Evolutionary conservation across 2,888 invertebrate genomes (phyloP), one percentile per base, ranked within the genome.

Genomic region (Cristatella mucedo): DNA sequence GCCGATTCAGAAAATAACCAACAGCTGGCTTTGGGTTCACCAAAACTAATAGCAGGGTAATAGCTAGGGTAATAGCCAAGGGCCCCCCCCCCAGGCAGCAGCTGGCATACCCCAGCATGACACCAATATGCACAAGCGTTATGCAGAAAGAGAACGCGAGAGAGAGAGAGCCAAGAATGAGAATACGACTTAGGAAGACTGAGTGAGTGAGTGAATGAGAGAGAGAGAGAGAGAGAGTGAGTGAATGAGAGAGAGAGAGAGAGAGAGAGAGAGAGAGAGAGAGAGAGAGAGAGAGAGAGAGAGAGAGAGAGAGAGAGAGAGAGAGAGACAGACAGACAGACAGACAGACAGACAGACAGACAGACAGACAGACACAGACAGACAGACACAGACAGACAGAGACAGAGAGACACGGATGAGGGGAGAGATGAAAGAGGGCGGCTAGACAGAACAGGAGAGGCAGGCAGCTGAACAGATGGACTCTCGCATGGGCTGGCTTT

Each of bases 371-470:
- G 30, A 30, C 5, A 30, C 30, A 30, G 30, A 30, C 30, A 30
- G 3, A 18, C 30, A 30, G 30, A 30, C 30, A 30, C 29, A 26
- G 29, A 26, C 11, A 26, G 29, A 26, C 29, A 26, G 29, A 26
- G 11, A 26, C 11, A 26, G n/a, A n/a, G n/a, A n/a, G n/a, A n/a
- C n/a, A n/a, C n/a, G n/a, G n/a, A n/a, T n/a, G n/a, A n/a, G n/a
- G 11, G n/a, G 29, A 26, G 11, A 26, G 29, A 26, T n/a, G n/a
- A n/a, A n/a, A n/a, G n/a, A n/a, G n/a, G n/a, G n/a, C n/a, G n/a
- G n/a, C n/a, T n/a, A n/a, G n/a, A n/a, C n/a, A n/a, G n/a, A n/a
- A n/a, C n/a, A n/a, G n/a, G n/a, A n/a, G n/a, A 26, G 29, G n/a
- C 29, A 26, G 29, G n/a, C 29, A 26, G 29, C 11, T n/a, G n/a